Evolutionary conservation across 2,113 vertebrate genomes (phyloP), one percentile per base, ranked within the genome.

Genomic region (Ciconia boyciana): DNA sequence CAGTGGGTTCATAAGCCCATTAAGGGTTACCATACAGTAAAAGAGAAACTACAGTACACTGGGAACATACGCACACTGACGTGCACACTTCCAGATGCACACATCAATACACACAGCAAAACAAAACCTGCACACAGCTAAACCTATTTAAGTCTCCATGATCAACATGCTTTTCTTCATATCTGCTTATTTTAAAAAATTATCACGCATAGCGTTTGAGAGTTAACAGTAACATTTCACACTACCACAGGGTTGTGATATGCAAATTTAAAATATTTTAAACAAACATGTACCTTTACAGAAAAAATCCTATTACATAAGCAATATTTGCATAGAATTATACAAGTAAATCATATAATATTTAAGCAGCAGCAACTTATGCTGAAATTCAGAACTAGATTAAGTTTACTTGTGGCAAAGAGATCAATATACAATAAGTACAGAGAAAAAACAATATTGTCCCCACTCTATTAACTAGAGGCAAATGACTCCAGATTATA

Each of bases 211-310:
- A 99, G 99, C 99, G 98, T 97, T 98, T 98, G 97, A 97, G 98
- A 98, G 97, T 98, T 99, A 98, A 99, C 98, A 98, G 98, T 98
- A 98, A 98, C 98, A 97, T 98, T 98, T 98, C 97, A 98, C 98
- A 98, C 98, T 99, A 99, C 99, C 99, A 99, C 99, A 99, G 98
- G 98, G 98, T 98, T 99, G 99, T 99, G 99, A 99, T 99, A 99
- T 98, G 97, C 98, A 98, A 98, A 97, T 97, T 97, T 98, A 98
- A 98, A 98, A 98, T 97, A 98, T 98, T 98, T 98, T 98, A 97
- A 95, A 98, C 94, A 96, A 44, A 44, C 43, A 44, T 91, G 94
- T 98, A 98, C 94, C 97, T 99, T 98, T 98, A 98, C 97, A 98
- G 97, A 96, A 97, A 89, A 90, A 97, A 97, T 89, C 95, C 97